phyloP scores from a whole-genome alignment of 2,797 vertebrate genomes.

The Sebastes matsubarae region DNA sequence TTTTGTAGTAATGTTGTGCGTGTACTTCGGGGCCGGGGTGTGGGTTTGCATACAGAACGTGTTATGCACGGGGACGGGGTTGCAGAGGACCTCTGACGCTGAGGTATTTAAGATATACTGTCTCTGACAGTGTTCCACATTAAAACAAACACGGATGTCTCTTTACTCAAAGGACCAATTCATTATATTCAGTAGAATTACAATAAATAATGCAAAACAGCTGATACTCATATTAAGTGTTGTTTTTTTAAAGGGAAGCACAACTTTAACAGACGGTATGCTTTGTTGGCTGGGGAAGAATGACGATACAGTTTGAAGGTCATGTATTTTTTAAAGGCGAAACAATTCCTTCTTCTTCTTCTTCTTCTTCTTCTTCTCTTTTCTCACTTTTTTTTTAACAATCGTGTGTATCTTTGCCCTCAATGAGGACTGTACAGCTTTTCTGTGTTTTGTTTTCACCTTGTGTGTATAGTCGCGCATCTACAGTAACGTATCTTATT shows the following conservation, averaged over 20 bases:
- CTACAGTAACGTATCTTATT: conserved; percentile 87
- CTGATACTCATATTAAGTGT: conserved; percentile 44
- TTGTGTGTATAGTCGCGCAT: conserved; percentile 87
- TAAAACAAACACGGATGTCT: conserved; percentile 51
- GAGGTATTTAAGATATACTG: conserved; percentile 51
- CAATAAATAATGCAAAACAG: conserved; percentile 55
- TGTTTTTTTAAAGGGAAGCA: conserved; percentile 64
- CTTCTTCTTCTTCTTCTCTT: conserved; percentile 36
- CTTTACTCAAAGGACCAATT: conserved; percentile 47
- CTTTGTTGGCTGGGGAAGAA: conserved; percentile 46
- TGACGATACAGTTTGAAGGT: conserved; percentile 52
- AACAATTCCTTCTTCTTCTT: conserved; percentile 53
- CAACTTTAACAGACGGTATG: conserved; percentile 54
- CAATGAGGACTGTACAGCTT: conserved; percentile 94
- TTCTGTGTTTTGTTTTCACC: conserved; percentile 87
- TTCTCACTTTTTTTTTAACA: conserved; percentile 64
- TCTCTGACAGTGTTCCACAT: conserved; percentile 63
- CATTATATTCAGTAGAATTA: conserved; percentile 36
- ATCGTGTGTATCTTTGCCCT: conserved; percentile 91
- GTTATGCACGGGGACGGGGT: conserved; percentile 46
- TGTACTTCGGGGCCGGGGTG: conserved; percentile 46
- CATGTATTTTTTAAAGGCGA: conserved; percentile 54
- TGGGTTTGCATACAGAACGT: conserved; percentile 45
- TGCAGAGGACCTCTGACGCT: conserved; percentile 47
- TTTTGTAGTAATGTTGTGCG: conserved; percentile 53